Percentiles rank a stretch among this genome's conserved stretches.
These are phyloP conservation scores for Matsumyia berberina DNA, from an alignment of 2,888 invertebrate species.

Conservation along the genomic window DNA sequence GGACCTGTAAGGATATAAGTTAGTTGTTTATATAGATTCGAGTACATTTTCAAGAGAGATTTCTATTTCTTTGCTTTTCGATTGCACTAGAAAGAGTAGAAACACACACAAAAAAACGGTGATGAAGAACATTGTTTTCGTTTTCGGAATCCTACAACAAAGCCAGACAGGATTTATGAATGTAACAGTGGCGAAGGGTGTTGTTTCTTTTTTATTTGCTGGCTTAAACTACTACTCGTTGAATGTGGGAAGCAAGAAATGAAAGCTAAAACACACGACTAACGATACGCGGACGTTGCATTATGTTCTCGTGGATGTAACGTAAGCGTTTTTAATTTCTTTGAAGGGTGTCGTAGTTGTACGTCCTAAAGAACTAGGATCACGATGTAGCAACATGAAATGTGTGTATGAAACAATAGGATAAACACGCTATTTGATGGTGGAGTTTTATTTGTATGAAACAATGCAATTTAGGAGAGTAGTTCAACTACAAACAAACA, in stretches of 20 bases:
- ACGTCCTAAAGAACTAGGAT: neutral
- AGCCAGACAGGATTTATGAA: slow-evolving; percentile 35
- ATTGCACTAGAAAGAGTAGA: slow-evolving; percentile 38
- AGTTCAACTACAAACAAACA: neutral
- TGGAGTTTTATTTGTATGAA: slow-evolving; percentile 21
- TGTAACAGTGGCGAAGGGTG: slow-evolving; percentile 12
- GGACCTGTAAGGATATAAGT: slow-evolving; percentile 87
- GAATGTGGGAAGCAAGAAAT: slow-evolving; percentile 15
- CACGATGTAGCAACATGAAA: neutral
- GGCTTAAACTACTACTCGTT: slow-evolving; percentile 17
- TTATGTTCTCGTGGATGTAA: neutral
- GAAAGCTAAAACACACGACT: neutral
- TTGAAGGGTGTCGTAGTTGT: neutral
- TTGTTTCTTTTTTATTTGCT: slow-evolving; percentile 1
- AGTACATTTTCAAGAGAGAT: slow-evolving; percentile 25
- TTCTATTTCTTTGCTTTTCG: slow-evolving; percentile 35
- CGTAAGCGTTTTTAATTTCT: neutral
- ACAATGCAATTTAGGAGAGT: slow-evolving; percentile 4
- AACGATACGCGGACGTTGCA: neutral
- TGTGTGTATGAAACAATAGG: slow-evolving; percentile 6
- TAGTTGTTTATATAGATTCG: slow-evolving; percentile 53
- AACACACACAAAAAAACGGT: slow-evolving; percentile 11
- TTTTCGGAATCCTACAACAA: slow-evolving; percentile 21
- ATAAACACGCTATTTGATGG: neutral
- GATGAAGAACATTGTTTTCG: slow-evolving; percentile 12